A percentile compares a stretch with the other conserved stretches of the same genome.
Evolutionary conservation across 1,140 invertebrate species (phyloP).

Genomic region (Diorhabda carinulata): DNA sequence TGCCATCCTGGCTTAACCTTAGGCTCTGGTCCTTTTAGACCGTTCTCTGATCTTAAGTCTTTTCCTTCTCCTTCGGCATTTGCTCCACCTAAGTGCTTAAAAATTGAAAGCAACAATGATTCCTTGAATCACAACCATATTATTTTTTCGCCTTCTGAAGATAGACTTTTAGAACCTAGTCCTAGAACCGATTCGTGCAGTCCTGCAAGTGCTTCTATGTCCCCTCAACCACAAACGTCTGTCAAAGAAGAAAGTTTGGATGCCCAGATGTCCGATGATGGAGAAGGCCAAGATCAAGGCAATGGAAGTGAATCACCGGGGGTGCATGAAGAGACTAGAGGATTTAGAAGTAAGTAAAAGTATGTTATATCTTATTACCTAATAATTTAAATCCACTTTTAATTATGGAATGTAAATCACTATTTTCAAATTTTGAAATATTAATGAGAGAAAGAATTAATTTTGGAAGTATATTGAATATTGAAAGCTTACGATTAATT

Average conservation of each 20-base stretch:
- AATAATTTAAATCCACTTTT: no score
- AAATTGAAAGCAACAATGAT: constrained; percentile 47
- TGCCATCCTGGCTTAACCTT: constrained; percentile 48
- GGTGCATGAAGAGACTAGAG: constrained; percentile 51
- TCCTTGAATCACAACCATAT: constrained; percentile 37
- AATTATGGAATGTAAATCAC: no score
- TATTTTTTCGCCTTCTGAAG: constrained; percentile 45
- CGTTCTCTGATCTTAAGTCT: constrained; percentile 49
- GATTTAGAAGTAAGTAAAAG: constrained; percentile 50
- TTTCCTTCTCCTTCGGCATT: constrained; percentile 53
- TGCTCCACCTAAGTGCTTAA: constrained; percentile 51
- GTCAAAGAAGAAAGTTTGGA: constrained; percentile 49
- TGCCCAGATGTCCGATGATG: constrained; percentile 50
- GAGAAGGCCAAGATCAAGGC: constrained; percentile 48
- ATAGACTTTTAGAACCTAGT: constrained; percentile 45
- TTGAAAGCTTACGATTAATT: no score
- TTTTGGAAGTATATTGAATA: no score
- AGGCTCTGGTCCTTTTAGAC: constrained; percentile 45
- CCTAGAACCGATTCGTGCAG: constrained; percentile 50
- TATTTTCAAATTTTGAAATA: no score
- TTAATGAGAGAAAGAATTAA: no score
- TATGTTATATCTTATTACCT: no score
- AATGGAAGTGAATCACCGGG: constrained; percentile 51
- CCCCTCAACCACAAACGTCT: constrained; percentile 44
- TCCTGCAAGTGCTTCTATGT: constrained; percentile 50